Evolutionary conservation across 2,113 vertebrate species (phyloP).

Genomic region (Butorides virescens): DNA sequence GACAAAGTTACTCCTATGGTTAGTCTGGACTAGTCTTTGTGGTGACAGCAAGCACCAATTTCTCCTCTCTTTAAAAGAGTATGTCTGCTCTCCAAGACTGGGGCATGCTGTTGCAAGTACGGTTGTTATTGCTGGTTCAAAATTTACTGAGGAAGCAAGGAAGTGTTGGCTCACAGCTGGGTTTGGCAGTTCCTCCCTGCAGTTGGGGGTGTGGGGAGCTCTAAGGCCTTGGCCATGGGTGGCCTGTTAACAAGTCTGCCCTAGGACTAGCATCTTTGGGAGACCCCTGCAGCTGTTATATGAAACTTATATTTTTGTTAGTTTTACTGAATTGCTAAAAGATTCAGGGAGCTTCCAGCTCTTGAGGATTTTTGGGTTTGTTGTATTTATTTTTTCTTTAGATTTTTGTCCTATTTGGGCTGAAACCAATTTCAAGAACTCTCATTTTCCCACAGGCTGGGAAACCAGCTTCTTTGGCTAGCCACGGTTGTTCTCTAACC

Average conservation of each 20-base stretch:
- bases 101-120: neutral
- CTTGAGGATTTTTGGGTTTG: neutral
- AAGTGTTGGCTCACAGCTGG: neutral
- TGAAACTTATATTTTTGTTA: neutral
- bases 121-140: neutral
- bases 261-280: neutral
- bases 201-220: neutral
- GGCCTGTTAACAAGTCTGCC: neutral
- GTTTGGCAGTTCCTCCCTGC: neutral
- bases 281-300: neutral
- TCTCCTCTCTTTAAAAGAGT: neutral
- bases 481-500: neutral
- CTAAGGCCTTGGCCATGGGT: neutral
- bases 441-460: neutral
- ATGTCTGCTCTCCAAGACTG: neutral
- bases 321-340: neutral
- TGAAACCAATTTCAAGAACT: neutral
- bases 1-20: neutral
- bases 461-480: neutral
- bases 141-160: neutral
- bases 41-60: rapidly evolving
- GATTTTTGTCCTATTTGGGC: neutral
- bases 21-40: neutral
- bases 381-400: neutral
- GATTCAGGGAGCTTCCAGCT: neutral